phyloP scores from a whole-genome alignment of 2,113 vertebrate species.

The Pituophis catenifer region DNA sequence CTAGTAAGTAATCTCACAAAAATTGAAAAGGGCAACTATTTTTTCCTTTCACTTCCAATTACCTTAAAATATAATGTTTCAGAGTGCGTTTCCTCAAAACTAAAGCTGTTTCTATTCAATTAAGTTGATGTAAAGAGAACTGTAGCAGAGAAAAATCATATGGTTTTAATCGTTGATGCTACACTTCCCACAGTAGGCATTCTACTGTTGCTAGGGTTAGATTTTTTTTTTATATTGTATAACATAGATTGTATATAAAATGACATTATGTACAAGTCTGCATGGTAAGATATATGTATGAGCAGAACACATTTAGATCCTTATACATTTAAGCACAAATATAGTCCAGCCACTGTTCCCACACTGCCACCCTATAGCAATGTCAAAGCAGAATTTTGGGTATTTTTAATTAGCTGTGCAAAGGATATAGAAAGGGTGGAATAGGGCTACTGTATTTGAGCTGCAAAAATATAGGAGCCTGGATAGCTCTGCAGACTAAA shows the following conservation, averaged over 20 bases:
- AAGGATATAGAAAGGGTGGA: not conserved
- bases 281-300: not conserved
- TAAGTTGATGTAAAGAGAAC: slow-evolving; percentile 48
- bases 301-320: not conserved
- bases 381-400: not conserved
- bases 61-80: slow-evolving; percentile 50
- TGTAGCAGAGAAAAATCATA: slow-evolving; percentile 5
- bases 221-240: not conserved
- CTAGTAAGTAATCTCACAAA: slow-evolving; percentile 60
- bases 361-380: not conserved
- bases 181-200: not conserved
- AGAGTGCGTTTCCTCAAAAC: slow-evolving; percentile 32
- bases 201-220: not conserved
- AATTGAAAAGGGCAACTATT: slow-evolving; percentile 58
- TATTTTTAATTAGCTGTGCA: not conserved
- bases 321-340: not conserved
- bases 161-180: slow-evolving; percentile 35
- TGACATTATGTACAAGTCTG: not conserved
- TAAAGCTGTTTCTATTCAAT: slow-evolving; percentile 55
- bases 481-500: no score
- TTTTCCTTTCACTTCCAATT: slow-evolving; percentile 49
- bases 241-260: slow-evolving; percentile 19
- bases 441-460: not conserved
- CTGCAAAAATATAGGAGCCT: no score
- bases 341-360: not conserved